These are phyloP conservation scores for Antheraea pernyi DNA, from an alignment of 1,140 invertebrate genomes.

Conservation along the genomic window DNA sequence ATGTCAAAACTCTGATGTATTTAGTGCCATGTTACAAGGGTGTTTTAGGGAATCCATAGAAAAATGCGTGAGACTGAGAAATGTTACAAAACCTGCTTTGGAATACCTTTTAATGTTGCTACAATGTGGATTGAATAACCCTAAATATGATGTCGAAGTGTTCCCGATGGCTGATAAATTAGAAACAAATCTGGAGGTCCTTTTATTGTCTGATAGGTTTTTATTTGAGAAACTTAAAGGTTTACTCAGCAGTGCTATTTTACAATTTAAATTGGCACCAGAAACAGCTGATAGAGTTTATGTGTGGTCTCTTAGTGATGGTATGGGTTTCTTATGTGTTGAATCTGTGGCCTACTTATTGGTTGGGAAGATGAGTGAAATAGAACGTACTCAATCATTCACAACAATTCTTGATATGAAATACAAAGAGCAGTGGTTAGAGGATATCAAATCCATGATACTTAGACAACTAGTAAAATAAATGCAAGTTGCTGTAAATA, in stretches of 20 bases:
- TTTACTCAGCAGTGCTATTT: constrained; percentile 77
- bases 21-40: constrained; percentile 83
- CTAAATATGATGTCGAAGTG: constrained; percentile 54
- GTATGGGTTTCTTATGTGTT: constrained; percentile 79
- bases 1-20: constrained; percentile 82
- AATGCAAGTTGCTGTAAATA: constrained; percentile 5
- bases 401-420: constrained; percentile 61
- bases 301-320: constrained; percentile 79
- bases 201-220: constrained; percentile 83
- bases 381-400: constrained; percentile 57
- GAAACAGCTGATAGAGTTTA: constrained; percentile 78
- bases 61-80: constrained; percentile 77
- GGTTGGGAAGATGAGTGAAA: constrained; percentile 68
- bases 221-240: constrained; percentile 81
- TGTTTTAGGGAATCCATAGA: constrained; percentile 83
- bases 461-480: constrained; percentile 56
- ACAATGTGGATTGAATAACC: constrained; percentile 70
- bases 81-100: constrained; percentile 80
- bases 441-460: constrained; percentile 71
- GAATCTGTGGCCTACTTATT: constrained; percentile 80
- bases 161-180: constrained; percentile 74
- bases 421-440: constrained; percentile 72
- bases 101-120: constrained; percentile 79
- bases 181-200: constrained; percentile 82
- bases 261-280: constrained; percentile 70